Conservation (phyloP, 2,797 vertebrate genomes). For the Hydrocynus forskahlii region DNA sequence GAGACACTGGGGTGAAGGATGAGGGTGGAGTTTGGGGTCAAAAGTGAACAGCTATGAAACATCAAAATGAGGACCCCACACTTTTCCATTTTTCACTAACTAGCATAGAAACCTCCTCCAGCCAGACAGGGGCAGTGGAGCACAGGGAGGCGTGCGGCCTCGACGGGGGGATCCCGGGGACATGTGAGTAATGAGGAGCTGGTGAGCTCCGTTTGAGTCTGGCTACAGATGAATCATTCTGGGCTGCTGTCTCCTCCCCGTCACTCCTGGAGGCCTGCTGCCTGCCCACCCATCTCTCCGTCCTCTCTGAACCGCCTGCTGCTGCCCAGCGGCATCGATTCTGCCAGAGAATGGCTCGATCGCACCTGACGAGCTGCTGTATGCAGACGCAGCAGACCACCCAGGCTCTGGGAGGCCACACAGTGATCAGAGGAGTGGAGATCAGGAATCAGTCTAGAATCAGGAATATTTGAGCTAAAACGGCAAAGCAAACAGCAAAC, state of each 20-base stretch:
- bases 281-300: neutral
- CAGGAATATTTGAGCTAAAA: too few relatives aligned
- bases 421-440: too few relatives aligned
- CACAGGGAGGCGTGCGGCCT: neutral
- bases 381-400: neutral
- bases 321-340: neutral
- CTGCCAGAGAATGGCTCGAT: neutral
- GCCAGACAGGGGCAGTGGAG: neutral
- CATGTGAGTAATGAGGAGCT: slow-evolving; percentile 3
- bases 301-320: neutral
- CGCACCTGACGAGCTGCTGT: neutral
- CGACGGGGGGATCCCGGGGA: neutral
- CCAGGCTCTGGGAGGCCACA: neutral
- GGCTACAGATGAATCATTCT: neutral
- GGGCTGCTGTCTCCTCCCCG: neutral
- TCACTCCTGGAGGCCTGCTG: neutral
- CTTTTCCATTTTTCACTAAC: neutral
- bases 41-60: too few relatives aligned
- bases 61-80: neutral
- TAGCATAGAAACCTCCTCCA: neutral
- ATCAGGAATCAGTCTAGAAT: too few relatives aligned
- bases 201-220: neutral
- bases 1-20: too few relatives aligned
- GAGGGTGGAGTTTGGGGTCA: too few relatives aligned
- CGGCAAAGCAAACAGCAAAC: too few relatives aligned